Percentiles rank a stretch among this genome's conserved stretches.
Evolutionary conservation across 2,888 invertebrate genomes (phyloP).

Genomic region (Andrena haemorrhoa): DNA sequence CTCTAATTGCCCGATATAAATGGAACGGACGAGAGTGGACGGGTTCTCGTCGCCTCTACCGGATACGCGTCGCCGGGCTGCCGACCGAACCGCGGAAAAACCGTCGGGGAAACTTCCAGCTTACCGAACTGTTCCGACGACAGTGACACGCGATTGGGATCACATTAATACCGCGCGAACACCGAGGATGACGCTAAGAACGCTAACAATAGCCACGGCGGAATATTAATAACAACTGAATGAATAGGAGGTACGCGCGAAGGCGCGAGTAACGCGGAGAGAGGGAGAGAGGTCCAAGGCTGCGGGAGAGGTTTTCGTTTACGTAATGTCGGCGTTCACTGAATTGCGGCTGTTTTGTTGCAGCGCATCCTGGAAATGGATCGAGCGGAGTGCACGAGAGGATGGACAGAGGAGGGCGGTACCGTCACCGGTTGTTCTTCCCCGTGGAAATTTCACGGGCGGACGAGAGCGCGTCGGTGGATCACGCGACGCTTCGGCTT

Average conservation of each 20-base stretch:
- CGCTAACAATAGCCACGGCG: neutral
- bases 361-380: slow-evolving; percentile 74
- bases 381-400: slow-evolving; percentile 34
- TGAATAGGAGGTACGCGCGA: neutral
- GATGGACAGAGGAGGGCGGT: slow-evolving; percentile 17
- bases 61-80: slow-evolving; percentile 42
- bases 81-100: neutral
- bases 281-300: slow-evolving; percentile 30
- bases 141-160: too few relatives aligned
- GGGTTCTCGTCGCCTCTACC: slow-evolving; percentile 33
- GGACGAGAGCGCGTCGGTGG: slow-evolving; percentile 75
- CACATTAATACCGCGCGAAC: too few relatives aligned
- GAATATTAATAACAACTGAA: neutral
- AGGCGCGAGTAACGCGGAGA: neutral
- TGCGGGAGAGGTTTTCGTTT: slow-evolving; percentile 24
- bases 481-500: slow-evolving; percentile 85
- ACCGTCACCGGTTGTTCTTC: slow-evolving; percentile 70
- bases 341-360: slow-evolving; percentile 58
- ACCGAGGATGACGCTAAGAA: neutral
- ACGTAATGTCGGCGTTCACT: slow-evolving; percentile 44
- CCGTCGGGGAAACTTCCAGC: too few relatives aligned
- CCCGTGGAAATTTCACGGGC: slow-evolving; percentile 70
- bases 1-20: slow-evolving; percentile 39
- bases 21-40: slow-evolving; percentile 34
- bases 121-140: too few relatives aligned